Evolutionary conservation across 2,888 invertebrate species (phyloP).

Genomic region (Oligia fasciuncula): DNA sequence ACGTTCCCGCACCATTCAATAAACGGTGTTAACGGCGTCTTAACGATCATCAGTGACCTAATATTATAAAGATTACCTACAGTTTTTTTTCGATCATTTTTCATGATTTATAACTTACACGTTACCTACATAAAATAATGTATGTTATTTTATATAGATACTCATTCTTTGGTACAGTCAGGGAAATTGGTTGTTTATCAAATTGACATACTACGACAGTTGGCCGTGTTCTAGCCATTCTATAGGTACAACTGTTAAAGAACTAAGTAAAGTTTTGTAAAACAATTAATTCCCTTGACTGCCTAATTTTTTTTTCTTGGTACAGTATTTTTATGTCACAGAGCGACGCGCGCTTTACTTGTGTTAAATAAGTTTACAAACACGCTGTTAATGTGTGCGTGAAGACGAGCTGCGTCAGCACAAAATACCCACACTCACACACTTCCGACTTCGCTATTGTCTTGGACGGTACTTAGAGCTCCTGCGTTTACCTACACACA

Average conservation of each 20-base stretch:
- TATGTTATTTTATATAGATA: not conserved
- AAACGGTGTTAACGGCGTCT: conserved; percentile 48
- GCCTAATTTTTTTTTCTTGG: not conserved
- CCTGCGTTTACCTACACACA: too few relatives aligned
- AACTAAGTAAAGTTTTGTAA: not conserved
- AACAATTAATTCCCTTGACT: not conserved
- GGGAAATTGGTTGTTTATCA: not conserved
- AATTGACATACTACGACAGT: too few relatives aligned
- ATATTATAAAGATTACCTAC: conserved; percentile 35
- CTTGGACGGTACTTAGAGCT: too few relatives aligned
- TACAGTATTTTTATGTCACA: too few relatives aligned
- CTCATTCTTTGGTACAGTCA: not conserved
- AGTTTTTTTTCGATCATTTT: conserved; percentile 35
- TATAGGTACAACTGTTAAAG: not conserved
- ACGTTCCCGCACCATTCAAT: conserved; percentile 55
- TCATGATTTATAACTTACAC: conserved; percentile 43
- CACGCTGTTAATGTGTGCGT: too few relatives aligned
- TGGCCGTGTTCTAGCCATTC: too few relatives aligned
- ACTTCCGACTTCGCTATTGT: too few relatives aligned
- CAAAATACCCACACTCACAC: too few relatives aligned
- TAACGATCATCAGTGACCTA: conserved; percentile 59
- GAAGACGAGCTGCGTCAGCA: too few relatives aligned
- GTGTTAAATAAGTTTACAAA: too few relatives aligned
- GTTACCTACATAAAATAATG: not conserved
- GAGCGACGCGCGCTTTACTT: too few relatives aligned